Evolutionary conservation across 2,113 vertebrate species (phyloP).

Genomic region (Toxotes chatareus): DNA sequence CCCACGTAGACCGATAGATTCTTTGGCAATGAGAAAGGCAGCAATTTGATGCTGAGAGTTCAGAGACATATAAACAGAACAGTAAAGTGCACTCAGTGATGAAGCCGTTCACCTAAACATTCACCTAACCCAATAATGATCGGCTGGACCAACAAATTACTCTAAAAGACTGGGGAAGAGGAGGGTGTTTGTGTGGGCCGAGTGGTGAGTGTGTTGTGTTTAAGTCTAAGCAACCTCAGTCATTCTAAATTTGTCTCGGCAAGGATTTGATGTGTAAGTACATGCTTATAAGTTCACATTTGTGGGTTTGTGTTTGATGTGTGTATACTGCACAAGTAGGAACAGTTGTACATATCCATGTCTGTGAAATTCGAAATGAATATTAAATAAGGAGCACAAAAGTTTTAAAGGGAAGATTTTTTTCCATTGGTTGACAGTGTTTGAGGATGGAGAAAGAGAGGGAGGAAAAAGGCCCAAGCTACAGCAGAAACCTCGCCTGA

Average conservation of each 20-base stretch:
- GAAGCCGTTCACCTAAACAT: slow-evolving; percentile 14
- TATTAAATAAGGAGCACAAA: slow-evolving; percentile 36
- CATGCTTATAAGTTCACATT: neutral
- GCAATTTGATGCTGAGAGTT: slow-evolving; percentile 4
- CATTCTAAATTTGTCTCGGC: too few relatives aligned
- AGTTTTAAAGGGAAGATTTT: neutral
- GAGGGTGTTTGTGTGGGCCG: neutral
- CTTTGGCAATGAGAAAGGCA: neutral
- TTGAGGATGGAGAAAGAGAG: neutral
- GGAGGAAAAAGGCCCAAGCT: neutral
- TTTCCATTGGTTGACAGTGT: neutral
- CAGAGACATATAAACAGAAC: neutral
- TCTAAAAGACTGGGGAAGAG: neutral
- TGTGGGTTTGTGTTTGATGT: slow-evolving; percentile 12
- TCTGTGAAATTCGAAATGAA: slow-evolving; percentile 1
- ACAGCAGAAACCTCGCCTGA: slow-evolving; percentile 23
- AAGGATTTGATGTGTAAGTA: neutral
- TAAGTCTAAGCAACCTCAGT: too few relatives aligned
- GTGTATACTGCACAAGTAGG: neutral
- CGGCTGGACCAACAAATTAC: slow-evolving; percentile 14
- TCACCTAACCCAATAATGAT: slow-evolving; percentile 25
- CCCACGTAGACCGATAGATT: too few relatives aligned
- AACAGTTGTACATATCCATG: neutral
- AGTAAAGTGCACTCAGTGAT: neutral
- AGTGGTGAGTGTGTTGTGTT: neutral